phyloP scores from a whole-genome alignment of 2,113 vertebrate species.

The Uria lomvia region DNA sequence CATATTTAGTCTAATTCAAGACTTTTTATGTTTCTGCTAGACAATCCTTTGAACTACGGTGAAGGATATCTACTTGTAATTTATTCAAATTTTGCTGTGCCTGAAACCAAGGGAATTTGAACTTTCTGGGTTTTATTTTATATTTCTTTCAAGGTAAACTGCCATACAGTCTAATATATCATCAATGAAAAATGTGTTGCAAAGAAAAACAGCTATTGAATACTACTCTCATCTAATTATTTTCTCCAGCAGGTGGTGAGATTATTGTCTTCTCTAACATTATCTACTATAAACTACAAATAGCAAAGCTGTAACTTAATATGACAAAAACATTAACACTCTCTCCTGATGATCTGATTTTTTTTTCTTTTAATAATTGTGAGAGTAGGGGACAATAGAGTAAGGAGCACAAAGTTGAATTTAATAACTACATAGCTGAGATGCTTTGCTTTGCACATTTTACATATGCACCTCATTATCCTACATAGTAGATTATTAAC shows the following conservation, averaged over 20 bases:
- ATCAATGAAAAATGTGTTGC: constrained; percentile 12
- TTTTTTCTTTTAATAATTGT: constrained; percentile 17
- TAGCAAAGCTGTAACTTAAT: constrained; percentile 46
- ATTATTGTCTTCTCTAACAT: constrained; percentile 53
- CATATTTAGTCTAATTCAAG: constrained; percentile 24
- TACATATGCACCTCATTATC: neutral
- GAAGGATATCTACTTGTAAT: neutral
- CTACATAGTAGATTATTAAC: neutral
- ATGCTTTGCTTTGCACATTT: neutral
- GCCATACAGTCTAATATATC: neutral
- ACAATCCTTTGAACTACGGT: neutral
- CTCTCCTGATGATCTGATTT: constrained; percentile 24
- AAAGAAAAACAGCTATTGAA: constrained; percentile 27
- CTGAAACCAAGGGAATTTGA: constrained; percentile 25
- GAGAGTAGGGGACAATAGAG: neutral
- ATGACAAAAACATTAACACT: constrained; percentile 29
- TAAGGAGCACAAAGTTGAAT: neutral
- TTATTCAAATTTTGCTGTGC: constrained; percentile 3
- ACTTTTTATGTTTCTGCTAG: constrained; percentile 11
- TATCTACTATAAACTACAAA: constrained; percentile 55
- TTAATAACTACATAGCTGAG: neutral
- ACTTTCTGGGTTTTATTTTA: constrained; percentile 25
- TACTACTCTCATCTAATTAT: constrained; percentile 48
- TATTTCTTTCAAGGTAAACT: neutral
- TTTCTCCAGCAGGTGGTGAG: constrained; percentile 65